phyloP scores from a whole-genome alignment of 92 coral and sea anemone genomes.

The Epizoanthus fatuus region DNA sequence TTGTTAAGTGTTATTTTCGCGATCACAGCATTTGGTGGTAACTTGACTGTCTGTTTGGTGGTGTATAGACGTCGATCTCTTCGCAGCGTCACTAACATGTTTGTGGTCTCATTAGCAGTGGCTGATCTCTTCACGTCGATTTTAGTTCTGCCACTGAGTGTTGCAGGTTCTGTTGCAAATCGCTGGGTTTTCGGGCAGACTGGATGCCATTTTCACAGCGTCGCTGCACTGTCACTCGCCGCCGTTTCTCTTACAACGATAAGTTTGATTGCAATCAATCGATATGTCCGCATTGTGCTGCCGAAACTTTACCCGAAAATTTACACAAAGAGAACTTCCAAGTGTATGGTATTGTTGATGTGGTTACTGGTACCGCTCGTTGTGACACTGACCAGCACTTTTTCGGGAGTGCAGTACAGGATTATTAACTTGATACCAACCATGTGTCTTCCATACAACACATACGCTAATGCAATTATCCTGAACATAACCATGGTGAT shows the following conservation, averaged over 20 bases:
- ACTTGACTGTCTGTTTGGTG: slow-evolving; percentile 12
- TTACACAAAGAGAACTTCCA: neutral
- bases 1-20: neutral
- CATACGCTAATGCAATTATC: neutral
- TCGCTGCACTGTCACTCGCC: neutral
- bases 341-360: neutral
- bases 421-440: neutral
- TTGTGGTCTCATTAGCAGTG: slow-evolving; percentile 16
- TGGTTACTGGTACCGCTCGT: neutral
- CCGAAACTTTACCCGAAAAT: slow-evolving; percentile 6
- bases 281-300: slow-evolving; percentile 10
- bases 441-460: neutral
- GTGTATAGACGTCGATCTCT: slow-evolving; percentile 1
- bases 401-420: neutral
- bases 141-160: neutral
- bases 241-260: neutral
- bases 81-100: slow-evolving; percentile 19
- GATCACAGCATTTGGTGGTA: slow-evolving; percentile 8
- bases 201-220: neutral
- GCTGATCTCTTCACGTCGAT: slow-evolving; percentile 13
- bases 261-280: slow-evolving; percentile 16
- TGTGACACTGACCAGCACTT: neutral
- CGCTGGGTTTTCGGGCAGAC: slow-evolving; percentile 23
- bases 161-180: neutral
- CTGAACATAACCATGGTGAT: neutral